A percentile compares a stretch with the other conserved stretches of the same genome.
Evolutionary conservation across 1,140 invertebrate species (phyloP).

Genomic region (Euwallacea similis): DNA sequence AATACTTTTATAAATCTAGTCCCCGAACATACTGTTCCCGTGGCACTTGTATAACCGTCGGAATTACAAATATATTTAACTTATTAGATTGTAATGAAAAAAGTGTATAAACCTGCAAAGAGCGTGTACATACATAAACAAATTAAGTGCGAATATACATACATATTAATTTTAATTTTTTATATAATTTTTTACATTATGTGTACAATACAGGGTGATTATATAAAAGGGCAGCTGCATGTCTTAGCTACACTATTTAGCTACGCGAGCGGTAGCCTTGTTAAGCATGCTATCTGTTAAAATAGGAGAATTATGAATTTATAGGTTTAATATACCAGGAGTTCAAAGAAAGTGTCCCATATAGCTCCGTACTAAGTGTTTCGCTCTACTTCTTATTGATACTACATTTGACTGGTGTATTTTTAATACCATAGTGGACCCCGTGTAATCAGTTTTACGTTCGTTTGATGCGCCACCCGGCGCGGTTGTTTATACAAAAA

Average conservation of each 20-base stretch:
- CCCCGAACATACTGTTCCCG: neutral
- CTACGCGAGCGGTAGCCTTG: slow-evolving; percentile 11
- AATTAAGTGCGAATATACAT: slow-evolving; percentile 14
- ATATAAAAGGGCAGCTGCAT: slow-evolving; percentile 31
- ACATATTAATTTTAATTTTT: slow-evolving; percentile 42
- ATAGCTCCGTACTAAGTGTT: slow-evolving; percentile 15
- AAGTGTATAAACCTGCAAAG: slow-evolving; percentile 15
- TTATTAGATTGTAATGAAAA: slow-evolving; percentile 13
- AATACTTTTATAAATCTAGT: neutral
- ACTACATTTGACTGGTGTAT: slow-evolving; percentile 12
- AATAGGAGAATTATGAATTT: neutral
- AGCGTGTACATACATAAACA: slow-evolving; percentile 18
- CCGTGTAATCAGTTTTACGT: too few relatives aligned
- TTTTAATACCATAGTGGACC: slow-evolving; percentile 1
- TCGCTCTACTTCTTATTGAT: slow-evolving; percentile 3
- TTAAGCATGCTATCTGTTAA: slow-evolving; percentile 11
- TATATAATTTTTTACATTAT: slow-evolving; percentile 43
- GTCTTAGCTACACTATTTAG: slow-evolving; percentile 25
- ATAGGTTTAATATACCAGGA: slow-evolving; percentile 1
- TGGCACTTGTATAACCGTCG: slow-evolving; percentile 7
- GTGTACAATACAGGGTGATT: slow-evolving; percentile 42
- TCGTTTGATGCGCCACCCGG: too few relatives aligned
- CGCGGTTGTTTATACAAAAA: too few relatives aligned
- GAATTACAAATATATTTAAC: slow-evolving; percentile 17
- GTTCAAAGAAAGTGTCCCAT: slow-evolving; percentile 1